Percentiles rank a stretch among this genome's conserved stretches.
Evolutionary conservation across 2,888 invertebrate species (phyloP).

Genomic region (Phymatocera aterrima): DNA sequence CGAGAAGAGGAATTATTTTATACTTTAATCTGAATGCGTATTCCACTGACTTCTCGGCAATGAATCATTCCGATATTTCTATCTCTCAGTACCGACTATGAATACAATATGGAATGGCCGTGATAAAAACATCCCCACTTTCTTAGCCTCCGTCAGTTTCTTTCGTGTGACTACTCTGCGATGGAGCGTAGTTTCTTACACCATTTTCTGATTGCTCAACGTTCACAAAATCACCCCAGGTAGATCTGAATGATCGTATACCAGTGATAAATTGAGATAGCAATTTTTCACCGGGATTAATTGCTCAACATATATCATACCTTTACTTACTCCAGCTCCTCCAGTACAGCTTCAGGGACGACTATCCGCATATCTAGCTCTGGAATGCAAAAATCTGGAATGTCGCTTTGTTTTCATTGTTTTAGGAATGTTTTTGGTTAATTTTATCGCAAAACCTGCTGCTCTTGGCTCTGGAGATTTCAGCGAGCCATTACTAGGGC

Average conservation of each 20-base stretch:
- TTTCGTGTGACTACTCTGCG: slow-evolving; percentile 4
- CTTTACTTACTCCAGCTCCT: neutral
- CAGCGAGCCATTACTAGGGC: neutral
- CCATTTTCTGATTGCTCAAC: neutral
- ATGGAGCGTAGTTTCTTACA: neutral
- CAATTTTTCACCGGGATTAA: neutral
- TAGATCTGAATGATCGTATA: neutral
- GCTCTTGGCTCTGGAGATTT: neutral
- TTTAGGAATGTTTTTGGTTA: neutral
- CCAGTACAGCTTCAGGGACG: too few relatives aligned
- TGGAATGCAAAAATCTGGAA: slow-evolving; percentile 1
- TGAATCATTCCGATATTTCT: slow-evolving; percentile 37
- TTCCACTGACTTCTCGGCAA: slow-evolving; percentile 18
- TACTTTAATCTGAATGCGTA: slow-evolving; percentile 27
- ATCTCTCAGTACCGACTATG: slow-evolving; percentile 63
- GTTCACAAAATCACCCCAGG: neutral
- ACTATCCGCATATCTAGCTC: too few relatives aligned
- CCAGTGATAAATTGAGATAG: neutral
- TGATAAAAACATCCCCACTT: slow-evolving; percentile 39
- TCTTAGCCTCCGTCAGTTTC: slow-evolving; percentile 31
- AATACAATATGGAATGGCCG: slow-evolving; percentile 64
- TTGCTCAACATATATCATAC: neutral
- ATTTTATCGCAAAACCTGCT: neutral
- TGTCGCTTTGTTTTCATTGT: neutral
- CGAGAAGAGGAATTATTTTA: neutral